These are phyloP conservation scores for Ladona fulva DNA, from an alignment of 1,140 invertebrate genomes.

Conservation along the genomic window DNA sequence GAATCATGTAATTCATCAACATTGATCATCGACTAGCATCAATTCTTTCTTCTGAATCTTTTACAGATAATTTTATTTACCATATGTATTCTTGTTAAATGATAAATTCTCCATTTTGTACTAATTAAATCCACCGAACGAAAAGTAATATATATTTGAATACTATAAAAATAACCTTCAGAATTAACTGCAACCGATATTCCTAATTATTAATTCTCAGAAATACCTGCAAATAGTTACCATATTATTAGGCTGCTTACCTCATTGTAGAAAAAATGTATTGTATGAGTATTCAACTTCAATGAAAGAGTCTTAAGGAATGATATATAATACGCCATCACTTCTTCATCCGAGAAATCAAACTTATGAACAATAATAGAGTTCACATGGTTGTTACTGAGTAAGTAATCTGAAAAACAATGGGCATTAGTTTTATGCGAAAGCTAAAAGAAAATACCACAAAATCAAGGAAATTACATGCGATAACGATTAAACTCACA, in stretches of 20 bases:
- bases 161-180: not conserved
- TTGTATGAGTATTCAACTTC: constrained; percentile 97
- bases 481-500: constrained; percentile 60
- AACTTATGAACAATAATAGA: constrained; percentile 99
- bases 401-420: constrained; percentile 79
- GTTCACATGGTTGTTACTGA: constrained; percentile 99
- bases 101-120: too few relatives aligned
- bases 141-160: not conserved
- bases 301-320: constrained; percentile 97
- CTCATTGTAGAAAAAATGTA: constrained; percentile 99
- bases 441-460: constrained; percentile 18
- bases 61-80: too few relatives aligned
- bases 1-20: not conserved
- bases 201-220: too few relatives aligned
- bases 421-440: constrained; percentile 17
- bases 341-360: constrained; percentile 99
- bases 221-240: too few relatives aligned
- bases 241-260: constrained; percentile 48
- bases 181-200: too few relatives aligned
- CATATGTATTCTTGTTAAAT: too few relatives aligned
- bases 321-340: constrained; percentile 99
- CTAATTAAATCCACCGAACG: too few relatives aligned
- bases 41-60: too few relatives aligned
- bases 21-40: too few relatives aligned
- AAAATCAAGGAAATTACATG: constrained; percentile 14